Conservation (phyloP, 2,797 vertebrate species). For the Sciurus carolinensis region DNA sequence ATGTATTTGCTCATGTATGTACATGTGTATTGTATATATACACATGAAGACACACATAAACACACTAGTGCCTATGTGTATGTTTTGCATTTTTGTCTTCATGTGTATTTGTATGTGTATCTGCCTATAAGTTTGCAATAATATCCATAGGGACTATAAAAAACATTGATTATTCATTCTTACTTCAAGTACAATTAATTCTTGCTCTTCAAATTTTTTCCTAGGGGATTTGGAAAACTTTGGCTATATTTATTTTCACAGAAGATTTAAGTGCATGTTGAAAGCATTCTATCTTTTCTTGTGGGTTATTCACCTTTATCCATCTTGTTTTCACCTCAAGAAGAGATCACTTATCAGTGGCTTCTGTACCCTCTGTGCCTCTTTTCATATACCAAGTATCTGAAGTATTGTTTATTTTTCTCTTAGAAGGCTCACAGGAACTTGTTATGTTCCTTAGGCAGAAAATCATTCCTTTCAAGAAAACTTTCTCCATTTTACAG, state of each 20-base stretch:
- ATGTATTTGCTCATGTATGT: not conserved
- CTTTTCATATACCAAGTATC: not conserved
- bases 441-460: not conserved
- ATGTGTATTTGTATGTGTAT: not conserved
- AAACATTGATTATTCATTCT: not conserved
- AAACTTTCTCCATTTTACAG: not conserved
- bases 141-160: not conserved
- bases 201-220: not conserved
- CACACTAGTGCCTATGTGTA: accelerated
- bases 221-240: not conserved
- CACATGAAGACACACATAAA: not conserved
- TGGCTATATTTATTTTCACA: not conserved
- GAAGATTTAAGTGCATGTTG: not conserved
- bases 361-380: not conserved
- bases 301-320: not conserved
- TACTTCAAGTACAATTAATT: not conserved
- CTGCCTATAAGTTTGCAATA: not conserved
- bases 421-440: not conserved
- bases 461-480: not conserved
- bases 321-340: not conserved
- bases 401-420: not conserved
- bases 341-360: accelerated
- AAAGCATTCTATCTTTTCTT: not conserved
- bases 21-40: not conserved
- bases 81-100: no score